These are phyloP conservation scores for Tragelaphus oryx DNA, from an alignment of 2,797 vertebrate genomes.

Conservation along the genomic window DNA sequence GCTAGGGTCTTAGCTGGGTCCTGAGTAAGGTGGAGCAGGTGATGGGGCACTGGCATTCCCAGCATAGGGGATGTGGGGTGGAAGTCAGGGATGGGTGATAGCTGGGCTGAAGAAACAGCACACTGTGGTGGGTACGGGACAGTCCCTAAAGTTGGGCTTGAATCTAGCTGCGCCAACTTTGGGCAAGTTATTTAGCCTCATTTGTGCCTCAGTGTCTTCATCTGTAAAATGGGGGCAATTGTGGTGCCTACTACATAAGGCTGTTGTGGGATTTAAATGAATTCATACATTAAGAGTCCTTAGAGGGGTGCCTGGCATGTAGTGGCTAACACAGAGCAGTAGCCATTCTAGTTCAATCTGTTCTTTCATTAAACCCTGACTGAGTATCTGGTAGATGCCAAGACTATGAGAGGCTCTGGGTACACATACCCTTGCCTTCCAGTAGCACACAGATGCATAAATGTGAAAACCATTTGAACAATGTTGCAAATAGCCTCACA, in stretches of 20 bases:
- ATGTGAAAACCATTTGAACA: not conserved
- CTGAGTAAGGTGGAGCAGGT: not conserved
- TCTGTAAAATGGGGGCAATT: not conserved
- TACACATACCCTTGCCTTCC: not conserved
- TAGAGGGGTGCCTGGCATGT: not conserved
- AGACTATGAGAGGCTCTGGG: no score
- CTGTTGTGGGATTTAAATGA: not conserved
- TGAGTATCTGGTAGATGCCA: not conserved
- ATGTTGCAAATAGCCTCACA: not conserved
- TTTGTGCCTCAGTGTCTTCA: not conserved
- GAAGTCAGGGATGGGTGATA: not conserved
- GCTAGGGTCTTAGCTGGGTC: not conserved
- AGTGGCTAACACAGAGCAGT: not conserved
- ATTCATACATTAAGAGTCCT: not conserved
- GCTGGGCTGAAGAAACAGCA: not conserved
- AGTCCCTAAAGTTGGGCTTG: not conserved
- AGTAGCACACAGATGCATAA: not conserved
- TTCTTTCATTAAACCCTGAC: not conserved
- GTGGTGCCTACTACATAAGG: not conserved
- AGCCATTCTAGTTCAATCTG: not conserved
- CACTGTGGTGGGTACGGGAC: no score
- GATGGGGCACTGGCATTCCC: no score
- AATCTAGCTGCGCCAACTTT: not conserved
- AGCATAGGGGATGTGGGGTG: no score
- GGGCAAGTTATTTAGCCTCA: not conserved